Evolutionary conservation across 2,888 invertebrate genomes (phyloP), one percentile per base, ranked within the genome.

Genomic region (Notodonta dromedarius): DNA sequence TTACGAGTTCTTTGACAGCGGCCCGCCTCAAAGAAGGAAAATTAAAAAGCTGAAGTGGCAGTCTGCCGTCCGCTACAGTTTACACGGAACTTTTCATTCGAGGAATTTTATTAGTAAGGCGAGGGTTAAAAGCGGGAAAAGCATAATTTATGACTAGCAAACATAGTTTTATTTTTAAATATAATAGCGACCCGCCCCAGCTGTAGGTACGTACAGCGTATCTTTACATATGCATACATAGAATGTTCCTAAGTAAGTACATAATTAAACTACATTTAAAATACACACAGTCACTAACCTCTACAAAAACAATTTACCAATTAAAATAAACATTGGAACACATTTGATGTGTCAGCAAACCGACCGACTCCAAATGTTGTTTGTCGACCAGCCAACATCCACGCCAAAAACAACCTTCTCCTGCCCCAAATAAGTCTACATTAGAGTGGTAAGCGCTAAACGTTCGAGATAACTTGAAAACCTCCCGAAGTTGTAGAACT

Each of bases 401-500:
- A 63, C 55, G n/a, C 60, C 13, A 79, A 78, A 74, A 61, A 69
- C 63, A 64, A 73, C 70, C 69, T 56, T 76, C 76, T 58, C 11
- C 5, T 58, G 9, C 24, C 58, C 51, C 58, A 7, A 55, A 68
- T 75, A 55, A 69, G 78, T 65, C 46, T 58, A 73, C 65, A 76
- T 79, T 80, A 59, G 63, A 65, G 60, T 54, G 63, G 56, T 59
- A 58, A 16, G 60, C 69, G 65, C 74, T 77, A 75, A 84, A 81
- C 76, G 72, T 71, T 74, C 71, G 63, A 86, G 86, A 88, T 88
- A 85, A 85, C 86, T 85, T 78, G 83, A 85, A 86, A 86, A 88
- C 85, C 84, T 79, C 81, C 88, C 83, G 85, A 86, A 89, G 85
- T 89, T 89, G 89, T 89, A 87, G 87, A 89, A 90, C 90, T 90